Evolutionary conservation across 2,797 vertebrate genomes (phyloP), one percentile per base, ranked within the genome.

Genomic region (Leptodactylus fallax): DNA sequence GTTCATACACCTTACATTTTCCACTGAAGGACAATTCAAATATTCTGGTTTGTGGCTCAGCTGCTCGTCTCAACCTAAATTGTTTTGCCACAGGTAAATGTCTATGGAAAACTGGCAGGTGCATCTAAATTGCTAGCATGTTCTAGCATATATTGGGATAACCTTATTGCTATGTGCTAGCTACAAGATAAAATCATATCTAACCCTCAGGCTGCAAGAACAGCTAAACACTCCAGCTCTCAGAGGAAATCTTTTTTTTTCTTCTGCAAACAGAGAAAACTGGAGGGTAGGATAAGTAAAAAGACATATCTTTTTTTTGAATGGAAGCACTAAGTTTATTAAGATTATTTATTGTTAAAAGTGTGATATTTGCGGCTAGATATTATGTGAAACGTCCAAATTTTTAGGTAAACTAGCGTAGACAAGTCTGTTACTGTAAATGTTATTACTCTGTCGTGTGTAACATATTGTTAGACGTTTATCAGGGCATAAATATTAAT

Each of bases 91-190:
- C 72, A 89, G 85, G 17, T 72, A 89, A 88, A 85, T 87, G 90
- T 58, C 90, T 89, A 90, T 55, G 65, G 63, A 87, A 83, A 87
- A 72, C 84, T 81, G 81, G 90, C 90, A 79, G 69, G 87, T 76
- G 13, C 2, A 55, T 36, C 69, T 72, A 60, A 91, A 89, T 85
- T 81, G 88, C 58, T 47, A 67, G 88, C 3, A 81, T 88, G 71
- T 77, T 87, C 55, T 77, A 6, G 21, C 67, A 21, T 78, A 63
- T 82, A 85, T 72, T 60, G 80, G 71, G 87, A 10, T 25, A 85
- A 91, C 61, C 78, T 87, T 61, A 87, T 58, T 61, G 78, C 6
- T 87, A 47, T 0, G 14, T 87, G 49, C 71, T 79, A 0, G 77
- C 90, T 74, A 2, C 83, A 88, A 82, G 78, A 85, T 76, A 91